These are phyloP conservation scores for Gymnocheta viridis DNA, from an alignment of 2,888 invertebrate species.

Conservation along the genomic window DNA sequence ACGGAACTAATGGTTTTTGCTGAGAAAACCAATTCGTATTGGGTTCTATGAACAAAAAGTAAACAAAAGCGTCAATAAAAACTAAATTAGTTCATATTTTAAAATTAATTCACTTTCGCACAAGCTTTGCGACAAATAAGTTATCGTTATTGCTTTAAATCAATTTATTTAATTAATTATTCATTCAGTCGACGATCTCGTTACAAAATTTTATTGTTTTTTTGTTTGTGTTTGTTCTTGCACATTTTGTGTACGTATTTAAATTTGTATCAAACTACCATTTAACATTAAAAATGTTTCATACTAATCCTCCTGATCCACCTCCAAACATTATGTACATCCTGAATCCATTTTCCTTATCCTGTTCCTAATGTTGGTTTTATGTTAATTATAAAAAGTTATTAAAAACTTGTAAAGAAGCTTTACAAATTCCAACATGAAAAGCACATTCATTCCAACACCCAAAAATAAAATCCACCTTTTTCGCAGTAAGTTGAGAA, in stretches of 20 bases:
- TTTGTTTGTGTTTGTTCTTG: not conserved
- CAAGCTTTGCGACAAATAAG: no score
- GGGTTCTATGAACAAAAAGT: no score
- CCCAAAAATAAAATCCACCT: not conserved
- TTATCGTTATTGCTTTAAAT: not conserved
- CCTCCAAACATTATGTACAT: not conserved
- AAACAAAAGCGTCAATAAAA: no score
- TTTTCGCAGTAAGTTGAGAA: conserved; percentile 52
- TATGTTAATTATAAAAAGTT: conserved; percentile 2
- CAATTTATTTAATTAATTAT: not conserved
- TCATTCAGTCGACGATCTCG: not conserved
- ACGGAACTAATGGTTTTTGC: not conserved
- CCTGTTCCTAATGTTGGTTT: conserved; percentile 45
- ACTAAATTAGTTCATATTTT: not conserved
- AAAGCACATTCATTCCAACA: not conserved
- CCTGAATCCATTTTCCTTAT: not conserved
- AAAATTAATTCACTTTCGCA: not conserved
- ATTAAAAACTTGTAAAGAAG: not conserved
- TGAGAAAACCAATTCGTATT: not conserved
- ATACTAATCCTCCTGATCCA: not conserved
- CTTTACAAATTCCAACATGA: conserved; percentile 43
- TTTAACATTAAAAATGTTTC: not conserved
- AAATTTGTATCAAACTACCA: not conserved
- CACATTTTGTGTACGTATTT: not conserved
- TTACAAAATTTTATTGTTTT: not conserved